These are phyloP conservation scores for Scarus forsteni DNA, from an alignment of 2,797 vertebrate species.

Conservation along the genomic window DNA sequence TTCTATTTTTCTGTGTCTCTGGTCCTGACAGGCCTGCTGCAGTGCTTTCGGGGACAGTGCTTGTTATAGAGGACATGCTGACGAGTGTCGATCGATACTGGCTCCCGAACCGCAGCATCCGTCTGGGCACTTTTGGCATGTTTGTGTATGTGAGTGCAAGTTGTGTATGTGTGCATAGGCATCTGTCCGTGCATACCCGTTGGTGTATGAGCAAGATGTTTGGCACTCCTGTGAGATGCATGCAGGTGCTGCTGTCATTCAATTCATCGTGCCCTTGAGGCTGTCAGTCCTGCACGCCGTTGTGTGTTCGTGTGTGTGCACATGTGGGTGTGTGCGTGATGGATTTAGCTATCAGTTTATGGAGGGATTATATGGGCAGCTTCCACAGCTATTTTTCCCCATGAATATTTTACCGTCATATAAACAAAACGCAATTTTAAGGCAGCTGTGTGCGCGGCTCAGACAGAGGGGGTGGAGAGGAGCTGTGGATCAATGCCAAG, in stretches of 20 bases:
- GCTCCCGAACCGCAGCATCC: slow-evolving; percentile 66
- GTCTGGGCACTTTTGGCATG: slow-evolving; percentile 45
- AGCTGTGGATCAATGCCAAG: slow-evolving; percentile 28
- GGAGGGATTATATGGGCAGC: slow-evolving; percentile 73
- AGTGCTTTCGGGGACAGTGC: slow-evolving; percentile 75
- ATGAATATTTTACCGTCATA: slow-evolving; percentile 82
- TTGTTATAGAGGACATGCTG: slow-evolving; percentile 83
- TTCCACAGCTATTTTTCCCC: slow-evolving; percentile 63
- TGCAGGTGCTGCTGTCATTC: slow-evolving; percentile 59
- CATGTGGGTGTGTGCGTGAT: slow-evolving; percentile 27
- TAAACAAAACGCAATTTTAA: slow-evolving; percentile 74
- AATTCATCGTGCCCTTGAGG: slow-evolving; percentile 70
- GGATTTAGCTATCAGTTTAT: slow-evolving; percentile 81
- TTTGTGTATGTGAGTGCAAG: slow-evolving; percentile 13
- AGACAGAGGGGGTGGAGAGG: slow-evolving; percentile 31
- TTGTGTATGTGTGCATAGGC: slow-evolving; percentile 3
- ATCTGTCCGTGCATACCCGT: slow-evolving; percentile 34
- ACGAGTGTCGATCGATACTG: slow-evolving; percentile 77
- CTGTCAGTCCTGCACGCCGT: slow-evolving; percentile 33
- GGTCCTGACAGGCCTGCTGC: slow-evolving; percentile 66
- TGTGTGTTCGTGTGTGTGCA: slow-evolving; percentile 9
- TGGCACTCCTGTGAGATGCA: slow-evolving; percentile 49
- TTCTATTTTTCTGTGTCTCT: slow-evolving; percentile 17
- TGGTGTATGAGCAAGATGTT: slow-evolving; percentile 52
- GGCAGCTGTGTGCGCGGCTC: slow-evolving; percentile 45